phyloP scores from a whole-genome alignment of 2,113 vertebrate species.

The Thymallus thymallus region DNA sequence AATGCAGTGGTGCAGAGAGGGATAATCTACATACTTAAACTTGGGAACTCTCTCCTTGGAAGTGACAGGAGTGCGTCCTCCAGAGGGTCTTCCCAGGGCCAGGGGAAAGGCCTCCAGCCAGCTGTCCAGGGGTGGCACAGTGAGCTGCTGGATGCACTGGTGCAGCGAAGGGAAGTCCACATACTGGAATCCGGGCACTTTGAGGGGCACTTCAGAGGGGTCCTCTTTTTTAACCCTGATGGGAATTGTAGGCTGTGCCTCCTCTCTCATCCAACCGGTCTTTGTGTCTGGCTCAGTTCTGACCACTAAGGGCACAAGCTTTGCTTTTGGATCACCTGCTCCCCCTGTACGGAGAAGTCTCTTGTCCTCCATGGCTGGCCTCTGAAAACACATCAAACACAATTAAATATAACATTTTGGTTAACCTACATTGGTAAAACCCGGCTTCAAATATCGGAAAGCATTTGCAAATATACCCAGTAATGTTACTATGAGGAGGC shows the following conservation, averaged over 20 bases:
- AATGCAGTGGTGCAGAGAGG: constrained; percentile 60
- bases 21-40: constrained; percentile 60
- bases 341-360: constrained; percentile 18
- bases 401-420: no score
- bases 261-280: constrained; percentile 1
- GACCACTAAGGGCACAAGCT: constrained; percentile 13
- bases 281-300: constrained; percentile 3
- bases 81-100: constrained; percentile 13
- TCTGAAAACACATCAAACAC: constrained; percentile 8
- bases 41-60: constrained; percentile 46
- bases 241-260: not conserved
- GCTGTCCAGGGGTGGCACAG: constrained; percentile 48
- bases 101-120: constrained; percentile 39
- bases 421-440: not conserved
- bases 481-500: no score
- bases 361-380: constrained; percentile 37
- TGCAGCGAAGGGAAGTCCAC: constrained; percentile 58
- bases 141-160: constrained; percentile 57
- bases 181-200: constrained; percentile 56
- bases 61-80: constrained; percentile 13
- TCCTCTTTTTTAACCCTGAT: constrained; percentile 3
- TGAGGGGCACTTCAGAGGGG: constrained; percentile 39
- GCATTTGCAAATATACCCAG: no score
- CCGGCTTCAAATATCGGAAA: not conserved
- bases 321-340: constrained; percentile 13